Base-by-base conservation (phyloP, 2,113 vertebrate species). In the Pantherophis guttatus region DNA sequence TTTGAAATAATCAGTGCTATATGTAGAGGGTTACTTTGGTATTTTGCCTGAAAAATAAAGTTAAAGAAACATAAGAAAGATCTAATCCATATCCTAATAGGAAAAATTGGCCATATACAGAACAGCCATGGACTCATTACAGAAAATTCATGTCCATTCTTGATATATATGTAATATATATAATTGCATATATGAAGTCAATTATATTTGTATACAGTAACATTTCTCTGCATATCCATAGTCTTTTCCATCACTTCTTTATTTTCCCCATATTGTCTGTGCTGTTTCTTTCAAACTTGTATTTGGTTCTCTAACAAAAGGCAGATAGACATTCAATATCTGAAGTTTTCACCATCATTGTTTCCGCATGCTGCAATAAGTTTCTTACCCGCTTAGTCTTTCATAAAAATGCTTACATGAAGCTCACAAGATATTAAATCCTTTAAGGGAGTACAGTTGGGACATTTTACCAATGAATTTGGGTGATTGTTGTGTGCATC, bases 1-100 rank as follows among this genome's bases (percentile, higher is more conserved):
- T 98, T 99, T 86, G 98, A 98, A 97, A 99, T 99, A 17, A 99
- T 98, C 55, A 98, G 97, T 89, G 99, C 98, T 97, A 99, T 98
- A 29, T 98, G 97, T 93, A 98, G 97, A 44, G 99, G 98, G 94
- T 98, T 99, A 87, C 97, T 97, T 0, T 98, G 97, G 91, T 99
- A 99, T 96, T 99, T 99, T 91, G 98, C 97, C 99, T 99, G 96
- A 48, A 94, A 97, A n/a, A 11, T 86, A 95, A 91, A 11, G 89
- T 39, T 88, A 91, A 10, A 2, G 86, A 91, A 90, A 89, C 90
- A 8, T 54, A 26, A 23, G 54, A 88, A 92, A 29, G 15, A 52
- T 54, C 26, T 39, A 19, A 75, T 39, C 7, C 33, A 19, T 75
- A 39, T 3, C 70, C 33, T 21, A 59, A 19, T 39, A 81, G 75